Conservation (phyloP, 2,113 vertebrate species). For the Ptilorrhoa leucosticta region DNA sequence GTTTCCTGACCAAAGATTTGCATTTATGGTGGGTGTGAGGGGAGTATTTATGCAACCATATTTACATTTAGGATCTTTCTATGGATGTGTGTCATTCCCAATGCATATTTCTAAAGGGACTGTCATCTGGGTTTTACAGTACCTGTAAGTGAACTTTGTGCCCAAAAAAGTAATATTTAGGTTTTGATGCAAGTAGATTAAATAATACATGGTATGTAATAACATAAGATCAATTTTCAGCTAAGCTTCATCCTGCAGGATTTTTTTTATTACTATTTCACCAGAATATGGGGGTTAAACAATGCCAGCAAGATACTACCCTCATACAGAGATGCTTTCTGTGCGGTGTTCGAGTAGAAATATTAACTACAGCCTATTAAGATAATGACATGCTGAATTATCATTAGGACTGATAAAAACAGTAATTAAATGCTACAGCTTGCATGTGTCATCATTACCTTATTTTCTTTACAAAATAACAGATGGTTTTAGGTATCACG, state of each 20-base stretch:
- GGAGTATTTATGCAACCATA: neutral
- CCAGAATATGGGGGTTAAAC: neutral
- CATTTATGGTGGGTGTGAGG: neutral
- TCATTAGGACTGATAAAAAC: neutral
- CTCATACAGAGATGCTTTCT: neutral
- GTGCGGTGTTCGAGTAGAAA: neutral
- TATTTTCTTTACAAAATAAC: slow-evolving; percentile 14
- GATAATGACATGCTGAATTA: neutral
- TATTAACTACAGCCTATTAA: neutral
- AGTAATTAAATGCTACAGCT: slow-evolving; percentile 25
- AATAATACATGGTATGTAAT: neutral
- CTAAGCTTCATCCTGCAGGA: neutral
- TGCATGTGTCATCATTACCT: neutral
- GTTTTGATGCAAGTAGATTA: neutral
- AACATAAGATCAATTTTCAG: neutral
- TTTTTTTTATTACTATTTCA: neutral
- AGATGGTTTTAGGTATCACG: neutral
- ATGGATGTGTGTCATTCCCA: rapidly evolving
- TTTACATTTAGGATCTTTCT: neutral
- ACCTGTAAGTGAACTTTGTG: neutral
- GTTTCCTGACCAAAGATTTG: neutral
- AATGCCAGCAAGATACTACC: neutral
- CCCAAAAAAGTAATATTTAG: neutral
- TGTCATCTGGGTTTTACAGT: neutral
- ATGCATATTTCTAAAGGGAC: neutral